phyloP scores from a whole-genome alignment of 2,113 vertebrate species.

The Lampris megalopsis region DNA sequence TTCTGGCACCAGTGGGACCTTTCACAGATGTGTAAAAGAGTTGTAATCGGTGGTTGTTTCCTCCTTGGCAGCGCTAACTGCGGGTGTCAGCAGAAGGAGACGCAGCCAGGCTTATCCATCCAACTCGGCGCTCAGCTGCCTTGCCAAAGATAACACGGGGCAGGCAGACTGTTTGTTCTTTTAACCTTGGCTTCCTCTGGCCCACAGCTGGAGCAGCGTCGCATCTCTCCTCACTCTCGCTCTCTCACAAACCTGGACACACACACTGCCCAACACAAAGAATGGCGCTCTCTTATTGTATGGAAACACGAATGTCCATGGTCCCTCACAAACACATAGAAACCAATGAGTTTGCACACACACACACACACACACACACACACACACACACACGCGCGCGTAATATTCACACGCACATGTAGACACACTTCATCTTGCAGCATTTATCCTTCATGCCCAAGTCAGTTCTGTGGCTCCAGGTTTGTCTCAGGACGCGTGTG shows the following conservation, averaged over 20 bases:
- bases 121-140: constrained; percentile 7
- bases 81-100: constrained; percentile 45
- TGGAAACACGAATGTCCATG: no score
- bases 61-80: constrained; percentile 53
- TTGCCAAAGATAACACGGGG: constrained; percentile 55
- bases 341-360: constrained; percentile 1
- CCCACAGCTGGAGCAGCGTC: constrained; percentile 43
- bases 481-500: constrained; percentile 18
- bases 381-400: constrained; percentile 26
- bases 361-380: constrained; percentile 3
- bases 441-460: constrained; percentile 15
- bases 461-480: constrained; percentile 25
- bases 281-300: no score
- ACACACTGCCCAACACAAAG: neutral
- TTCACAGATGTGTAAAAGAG: constrained; percentile 44
- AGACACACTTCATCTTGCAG: neutral
- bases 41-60: constrained; percentile 53
- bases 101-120: constrained; percentile 9
- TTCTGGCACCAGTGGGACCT: constrained; percentile 33
- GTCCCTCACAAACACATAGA: no score
- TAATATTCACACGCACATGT: neutral
- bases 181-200: constrained; percentile 30
- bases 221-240: constrained; percentile 23
- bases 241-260: constrained; percentile 12
- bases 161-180: constrained; percentile 23